Base-by-base conservation (phyloP, 2,797 vertebrate species). In the Diplodus puntazzo region DNA sequence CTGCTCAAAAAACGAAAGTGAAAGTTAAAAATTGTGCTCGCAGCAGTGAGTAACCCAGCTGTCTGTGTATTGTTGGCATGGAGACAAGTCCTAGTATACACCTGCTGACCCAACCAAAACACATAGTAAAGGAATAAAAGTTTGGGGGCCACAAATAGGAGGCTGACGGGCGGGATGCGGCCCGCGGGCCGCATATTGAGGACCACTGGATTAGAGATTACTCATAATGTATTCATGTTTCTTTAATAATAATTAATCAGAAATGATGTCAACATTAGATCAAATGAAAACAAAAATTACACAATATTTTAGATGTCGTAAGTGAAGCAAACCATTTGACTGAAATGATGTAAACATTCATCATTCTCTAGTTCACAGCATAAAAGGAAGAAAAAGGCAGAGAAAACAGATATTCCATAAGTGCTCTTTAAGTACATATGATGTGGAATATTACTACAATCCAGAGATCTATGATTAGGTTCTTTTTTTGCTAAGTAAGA, bases 401-500 rank as follows among this genome's bases (percentile, higher is more conserved):
- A 45, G 62, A 34, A 85, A 81, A 85, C 42, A 86, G 70, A 85
- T 79, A 82, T 82, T 78, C 72, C 53, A 62, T 82, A 78, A 88
- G 86, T 85, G 83, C 88, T 90, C 86, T 93, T 93, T 91, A 94
- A 89, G 78, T 81, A 87, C 86, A 87, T 87, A 82, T 92, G 77
- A 94, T 94, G 86, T 79, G 79, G 89, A 92, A 86, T 91, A 94
- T 93, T 90, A 94, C 73, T 74, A 80, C 86, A 87, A 88, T 88
- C 89, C 91, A 91, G 84, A 90, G 90, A 92, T 90, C 92, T 93
- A 93, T 93, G 92, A 95, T 95, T 92, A 88, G 85, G 74, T 87
- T 81, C 63, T 74, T 82, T 88, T 89, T 90, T 91, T 89, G 88
- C 90, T 94, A 95, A 95, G 95, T 94, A 95, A 93, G 85, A 92